phyloP scores from a whole-genome alignment of 1,140 invertebrate species.

The Microplitis demolitor region DNA sequence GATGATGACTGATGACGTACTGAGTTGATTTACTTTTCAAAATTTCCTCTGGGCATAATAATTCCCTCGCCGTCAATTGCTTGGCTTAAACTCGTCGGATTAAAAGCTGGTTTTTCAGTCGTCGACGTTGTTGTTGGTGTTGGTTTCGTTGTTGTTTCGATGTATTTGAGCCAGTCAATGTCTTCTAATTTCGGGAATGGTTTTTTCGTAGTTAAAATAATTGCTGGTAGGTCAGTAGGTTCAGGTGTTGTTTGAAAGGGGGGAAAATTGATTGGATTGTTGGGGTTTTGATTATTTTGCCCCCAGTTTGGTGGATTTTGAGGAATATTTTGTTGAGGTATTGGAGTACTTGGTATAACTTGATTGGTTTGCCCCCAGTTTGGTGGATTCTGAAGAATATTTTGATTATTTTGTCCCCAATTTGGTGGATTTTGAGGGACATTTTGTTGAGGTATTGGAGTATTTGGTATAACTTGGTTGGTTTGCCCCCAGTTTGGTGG shows the following conservation, averaged over 20 bases:
- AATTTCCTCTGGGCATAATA: background rate
- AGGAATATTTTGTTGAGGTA: background rate
- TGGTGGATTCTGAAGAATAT: background rate
- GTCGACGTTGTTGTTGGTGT: too few species aligned
- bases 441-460: too few species aligned
- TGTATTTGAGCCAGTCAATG: conserved; percentile 3
- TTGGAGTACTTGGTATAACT: too few species aligned
- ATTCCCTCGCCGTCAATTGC: conserved; percentile 2
- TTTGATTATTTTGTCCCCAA: background rate
- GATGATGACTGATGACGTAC: too few species aligned
- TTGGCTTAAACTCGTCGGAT: background rate
- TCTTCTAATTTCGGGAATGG: background rate
- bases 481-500: too few species aligned
- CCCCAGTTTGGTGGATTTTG: background rate
- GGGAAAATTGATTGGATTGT: background rate
- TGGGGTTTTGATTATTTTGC: background rate
- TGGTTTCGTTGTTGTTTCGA: background rate
- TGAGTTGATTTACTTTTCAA: background rate
- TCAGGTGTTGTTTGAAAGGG: background rate
- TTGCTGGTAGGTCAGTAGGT: background rate
- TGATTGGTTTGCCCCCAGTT: background rate
- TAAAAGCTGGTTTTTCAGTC: too few species aligned
- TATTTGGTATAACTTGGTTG: too few species aligned
- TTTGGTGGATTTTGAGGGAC: too few species aligned
- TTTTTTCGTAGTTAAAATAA: background rate